These are phyloP conservation scores for Balearica regulorum DNA, from an alignment of 2,797 vertebrate species.

Conservation along the genomic window DNA sequence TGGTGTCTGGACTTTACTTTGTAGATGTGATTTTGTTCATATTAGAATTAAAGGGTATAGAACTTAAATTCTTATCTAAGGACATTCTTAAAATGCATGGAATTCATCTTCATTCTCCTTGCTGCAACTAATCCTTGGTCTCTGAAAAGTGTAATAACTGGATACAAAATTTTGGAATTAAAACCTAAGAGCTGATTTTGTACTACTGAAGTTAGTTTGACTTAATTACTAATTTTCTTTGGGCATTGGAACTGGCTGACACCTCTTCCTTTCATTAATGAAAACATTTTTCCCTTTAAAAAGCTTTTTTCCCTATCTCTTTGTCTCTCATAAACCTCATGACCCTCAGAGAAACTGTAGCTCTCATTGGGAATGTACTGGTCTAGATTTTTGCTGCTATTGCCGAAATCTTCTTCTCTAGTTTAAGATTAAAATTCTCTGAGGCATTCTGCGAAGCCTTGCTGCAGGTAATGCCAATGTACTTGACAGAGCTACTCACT, in stretches of 20 bases:
- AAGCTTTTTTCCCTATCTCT: neutral
- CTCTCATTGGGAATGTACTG: constrained; percentile 30
- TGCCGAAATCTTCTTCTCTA: constrained; percentile 19
- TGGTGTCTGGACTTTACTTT: neutral
- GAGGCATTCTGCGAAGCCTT: neutral
- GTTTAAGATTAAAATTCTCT: neutral
- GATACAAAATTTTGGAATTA: neutral
- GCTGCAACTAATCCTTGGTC: neutral
- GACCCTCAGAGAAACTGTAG: constrained; percentile 1
- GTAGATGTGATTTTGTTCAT: neutral
- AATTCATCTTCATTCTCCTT: neutral
- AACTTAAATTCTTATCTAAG: neutral
- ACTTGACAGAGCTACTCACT: constrained; percentile 22
- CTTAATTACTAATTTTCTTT: neutral
- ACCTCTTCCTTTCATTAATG: neutral
- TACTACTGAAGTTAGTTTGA: constrained; percentile 12
- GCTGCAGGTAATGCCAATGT: neutral
- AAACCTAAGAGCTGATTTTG: neutral
- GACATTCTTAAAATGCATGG: neutral
- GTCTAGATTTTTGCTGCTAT: constrained; percentile 48
- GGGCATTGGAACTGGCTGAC: neutral
- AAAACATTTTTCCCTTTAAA: neutral
- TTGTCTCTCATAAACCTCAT: neutral
- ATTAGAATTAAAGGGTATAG: neutral
- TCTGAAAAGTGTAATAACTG: neutral